Percentiles rank a stretch among this genome's conserved stretches.
phyloP scores from a whole-genome alignment of 92 coral and sea anemone genomes.

The Pocillopora grandis region DNA sequence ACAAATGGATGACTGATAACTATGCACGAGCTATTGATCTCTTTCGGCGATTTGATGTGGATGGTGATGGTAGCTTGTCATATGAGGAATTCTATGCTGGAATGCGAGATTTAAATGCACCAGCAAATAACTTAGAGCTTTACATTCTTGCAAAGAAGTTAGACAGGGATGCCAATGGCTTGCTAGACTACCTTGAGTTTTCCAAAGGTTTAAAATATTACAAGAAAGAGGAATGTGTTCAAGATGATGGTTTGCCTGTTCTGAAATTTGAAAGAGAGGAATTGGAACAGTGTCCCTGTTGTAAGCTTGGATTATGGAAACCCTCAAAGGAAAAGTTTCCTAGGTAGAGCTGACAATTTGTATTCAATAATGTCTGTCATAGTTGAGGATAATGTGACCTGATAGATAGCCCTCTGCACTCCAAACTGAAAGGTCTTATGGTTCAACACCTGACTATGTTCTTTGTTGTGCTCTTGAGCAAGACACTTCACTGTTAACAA shows the following conservation, averaged over 20 bases:
- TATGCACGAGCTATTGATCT: constrained; percentile 95
- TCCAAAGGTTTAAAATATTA: constrained; percentile 93
- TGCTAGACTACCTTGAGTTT: constrained; percentile 92
- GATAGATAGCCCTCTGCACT: too few species aligned
- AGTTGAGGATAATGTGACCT: neutral
- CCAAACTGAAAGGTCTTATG: too few species aligned
- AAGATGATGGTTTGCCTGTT: constrained; percentile 83
- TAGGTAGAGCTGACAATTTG: constrained; percentile 48
- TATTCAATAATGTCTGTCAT: too few species aligned
- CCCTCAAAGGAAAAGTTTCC: constrained; percentile 87
- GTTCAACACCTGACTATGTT: too few species aligned
- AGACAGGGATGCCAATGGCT: constrained; percentile 84
- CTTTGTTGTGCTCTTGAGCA: too few species aligned
- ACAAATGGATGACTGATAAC: constrained; percentile 96
- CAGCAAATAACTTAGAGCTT: constrained; percentile 91
- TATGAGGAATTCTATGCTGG: constrained; percentile 99
- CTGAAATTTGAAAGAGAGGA: constrained; percentile 90
- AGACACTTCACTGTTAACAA: too few species aligned
- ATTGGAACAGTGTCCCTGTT: constrained; percentile 92
- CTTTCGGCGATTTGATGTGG: constrained; percentile 94
- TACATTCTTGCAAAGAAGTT: constrained; percentile 93
- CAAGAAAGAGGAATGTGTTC: constrained; percentile 77
- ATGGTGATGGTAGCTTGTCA: constrained; percentile 94
- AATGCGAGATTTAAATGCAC: constrained; percentile 96
- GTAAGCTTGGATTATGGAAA: constrained; percentile 93